These are phyloP conservation scores for Drosophila mayri DNA, from an alignment of 1,140 invertebrate genomes.

Conservation along the genomic window DNA sequence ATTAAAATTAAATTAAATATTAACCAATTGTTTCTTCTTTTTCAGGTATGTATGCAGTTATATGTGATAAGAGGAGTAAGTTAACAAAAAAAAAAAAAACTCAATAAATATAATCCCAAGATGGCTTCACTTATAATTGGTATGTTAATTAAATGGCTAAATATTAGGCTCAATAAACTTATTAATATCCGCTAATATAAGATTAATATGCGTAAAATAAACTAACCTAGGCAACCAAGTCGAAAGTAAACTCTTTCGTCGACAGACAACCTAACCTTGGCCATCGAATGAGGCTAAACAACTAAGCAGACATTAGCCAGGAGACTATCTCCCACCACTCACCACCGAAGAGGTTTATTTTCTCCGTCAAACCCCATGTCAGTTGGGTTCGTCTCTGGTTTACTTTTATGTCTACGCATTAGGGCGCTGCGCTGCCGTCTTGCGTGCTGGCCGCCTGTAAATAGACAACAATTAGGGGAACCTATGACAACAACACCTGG, in stretches of 20 bases:
- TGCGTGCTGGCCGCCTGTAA: conserved; percentile 70
- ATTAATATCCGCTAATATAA: background rate
- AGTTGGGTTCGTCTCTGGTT: conserved; percentile 44
- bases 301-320: conserved; percentile 37
- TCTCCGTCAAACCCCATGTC: conserved; percentile 12
- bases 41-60: conserved; percentile 46
- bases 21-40: background rate
- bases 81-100: background rate
- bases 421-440: conserved; percentile 24
- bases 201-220: background rate
- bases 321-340: conserved; percentile 33
- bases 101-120: conserved; percentile 9
- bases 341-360: conserved; percentile 10
- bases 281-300: conserved; percentile 65
- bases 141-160: conserved; percentile 34
- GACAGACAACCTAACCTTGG: conserved; percentile 68
- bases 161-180: background rate
- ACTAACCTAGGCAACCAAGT: conserved; percentile 19
- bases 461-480: conserved; percentile 80
- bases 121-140: conserved; percentile 56
- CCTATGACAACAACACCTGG: conserved; percentile 81
- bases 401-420: conserved; percentile 67
- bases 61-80: background rate
- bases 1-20: too few species aligned
- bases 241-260: conserved; percentile 14